Conservation (phyloP, 1,140 invertebrate genomes). For the Drosophila sproati region DNA sequence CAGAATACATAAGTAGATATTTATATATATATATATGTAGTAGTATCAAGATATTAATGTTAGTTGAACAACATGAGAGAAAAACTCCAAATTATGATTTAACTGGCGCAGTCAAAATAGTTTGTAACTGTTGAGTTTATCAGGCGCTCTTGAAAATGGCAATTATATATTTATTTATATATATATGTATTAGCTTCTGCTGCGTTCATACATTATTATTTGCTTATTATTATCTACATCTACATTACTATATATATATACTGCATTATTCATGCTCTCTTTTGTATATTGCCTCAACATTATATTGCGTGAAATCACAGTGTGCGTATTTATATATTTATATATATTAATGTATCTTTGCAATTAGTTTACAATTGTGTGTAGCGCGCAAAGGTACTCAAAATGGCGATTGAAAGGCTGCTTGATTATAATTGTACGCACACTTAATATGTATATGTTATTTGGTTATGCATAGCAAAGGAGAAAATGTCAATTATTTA, state of each 20-base stretch:
- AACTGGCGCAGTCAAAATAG: constrained; percentile 75
- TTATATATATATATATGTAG: constrained; percentile 3
- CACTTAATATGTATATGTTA: neutral
- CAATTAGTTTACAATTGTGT: constrained; percentile 31
- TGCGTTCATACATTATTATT: constrained; percentile 3
- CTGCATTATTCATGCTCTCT: neutral
- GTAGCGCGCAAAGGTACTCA: constrained; percentile 37
- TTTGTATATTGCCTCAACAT: constrained; percentile 13
- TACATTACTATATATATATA: constrained; percentile 4
- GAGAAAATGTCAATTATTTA: too few relatives aligned
- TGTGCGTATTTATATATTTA: neutral
- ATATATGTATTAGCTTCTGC: constrained; percentile 1
- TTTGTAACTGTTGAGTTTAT: neutral
- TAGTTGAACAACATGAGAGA: constrained; percentile 12
- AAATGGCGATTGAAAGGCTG: constrained; percentile 12
- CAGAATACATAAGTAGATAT: constrained; percentile 3
- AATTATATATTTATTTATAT: neutral
- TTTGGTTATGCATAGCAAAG: too few relatives aligned
- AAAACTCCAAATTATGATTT: neutral
- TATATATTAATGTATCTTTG: neutral
- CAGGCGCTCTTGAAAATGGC: constrained; percentile 16
- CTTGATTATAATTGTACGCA: neutral
- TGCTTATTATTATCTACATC: constrained; percentile 16
- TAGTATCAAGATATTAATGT: constrained; percentile 1
- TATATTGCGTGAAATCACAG: constrained; percentile 28